Evolutionary conservation across 1,140 invertebrate genomes (phyloP), one percentile per base, ranked within the genome.

Genomic region (Diabrotica virgifera): DNA sequence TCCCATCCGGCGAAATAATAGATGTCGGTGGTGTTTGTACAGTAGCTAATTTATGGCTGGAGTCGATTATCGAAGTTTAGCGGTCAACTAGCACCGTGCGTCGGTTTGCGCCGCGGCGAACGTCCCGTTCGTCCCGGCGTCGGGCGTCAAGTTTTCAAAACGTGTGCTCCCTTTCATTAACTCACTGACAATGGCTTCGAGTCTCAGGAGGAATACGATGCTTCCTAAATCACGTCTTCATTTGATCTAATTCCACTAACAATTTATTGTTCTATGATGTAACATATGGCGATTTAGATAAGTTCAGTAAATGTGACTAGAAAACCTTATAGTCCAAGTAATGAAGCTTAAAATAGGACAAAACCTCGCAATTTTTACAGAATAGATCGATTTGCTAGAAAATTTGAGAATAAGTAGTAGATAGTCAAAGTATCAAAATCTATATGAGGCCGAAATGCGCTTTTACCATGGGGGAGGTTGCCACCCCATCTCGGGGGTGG

Each of bases 41-140:
- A 46, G 0, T 10, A 65, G 68, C 65, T 72, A 72, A 72, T 72
- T 72, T 72, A 72, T 72, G 67, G 62, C 68, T 57, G 53, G 52
- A 64, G 61, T 66, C 66, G 68, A 68, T 72, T 70, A 67, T 65
- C 66, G 63, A 67, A 70, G 68, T 72, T 72, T 68, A 59, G 57
- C 62, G 70, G 70, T 68, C 70, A 70, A 59, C 60, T 59, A 57
- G 57, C 63, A 62, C 52, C 58, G 66, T 66, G 66, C 65, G 68
- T 72, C 9, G 68, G 65, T 66, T 67, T 66, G 51, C 55, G 35
- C 35, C 5, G 53, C 5, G 53, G 13, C 8, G 12, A 9, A 36
- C 35, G 8, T 24, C 24, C 24, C 10, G 24, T 36, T 14, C 35
- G n/a, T 35, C n/a, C 35, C 10, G 36, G 67, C 69, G 70, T 67